Percentiles rank a stretch among this genome's conserved stretches.
Evolutionary conservation across 92 coral and sea anemone genomes (phyloP).

Genomic region (Epizoanthus ramosus): DNA sequence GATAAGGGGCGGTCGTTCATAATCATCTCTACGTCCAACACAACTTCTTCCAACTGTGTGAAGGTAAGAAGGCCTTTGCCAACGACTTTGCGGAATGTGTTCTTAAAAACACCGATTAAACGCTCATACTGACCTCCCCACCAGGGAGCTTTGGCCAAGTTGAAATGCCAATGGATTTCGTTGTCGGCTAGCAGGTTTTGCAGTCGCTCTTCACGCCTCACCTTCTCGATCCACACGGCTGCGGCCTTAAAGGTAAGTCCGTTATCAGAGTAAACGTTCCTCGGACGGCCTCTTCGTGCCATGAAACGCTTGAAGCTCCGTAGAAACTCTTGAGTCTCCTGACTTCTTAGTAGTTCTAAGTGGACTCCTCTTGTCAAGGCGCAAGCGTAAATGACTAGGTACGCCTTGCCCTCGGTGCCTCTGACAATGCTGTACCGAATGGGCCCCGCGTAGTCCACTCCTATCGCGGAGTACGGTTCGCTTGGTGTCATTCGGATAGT

Average conservation of each 20-base stretch:
- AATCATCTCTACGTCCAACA: neutral
- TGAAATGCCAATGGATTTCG: neutral
- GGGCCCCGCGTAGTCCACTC: too few species aligned
- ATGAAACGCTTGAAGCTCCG: constrained; percentile 7
- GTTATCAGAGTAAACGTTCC: neutral
- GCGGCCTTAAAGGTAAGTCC: constrained; percentile 1
- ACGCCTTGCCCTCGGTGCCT: too few species aligned
- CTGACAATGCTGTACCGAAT: too few species aligned
- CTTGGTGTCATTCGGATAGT: too few species aligned
- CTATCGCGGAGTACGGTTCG: too few species aligned
- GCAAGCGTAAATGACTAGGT: too few species aligned
- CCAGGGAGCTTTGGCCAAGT: constrained; percentile 1
- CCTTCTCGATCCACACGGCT: neutral
- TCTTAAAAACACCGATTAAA: too few species aligned
- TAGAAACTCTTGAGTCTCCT: too few species aligned
- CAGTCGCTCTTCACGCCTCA: neutral
- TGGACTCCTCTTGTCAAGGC: too few species aligned
- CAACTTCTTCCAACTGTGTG: neutral
- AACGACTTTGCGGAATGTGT: neutral
- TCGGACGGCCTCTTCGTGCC: neutral
- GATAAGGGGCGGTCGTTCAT: neutral
- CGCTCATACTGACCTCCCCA: neutral
- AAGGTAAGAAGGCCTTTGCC: constrained; percentile 3
- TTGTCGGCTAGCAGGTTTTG: neutral
- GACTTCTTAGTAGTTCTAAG: too few species aligned